Evolutionary conservation across 2,113 vertebrate genomes (phyloP).

Genomic region (Hiodon tergisus): DNA sequence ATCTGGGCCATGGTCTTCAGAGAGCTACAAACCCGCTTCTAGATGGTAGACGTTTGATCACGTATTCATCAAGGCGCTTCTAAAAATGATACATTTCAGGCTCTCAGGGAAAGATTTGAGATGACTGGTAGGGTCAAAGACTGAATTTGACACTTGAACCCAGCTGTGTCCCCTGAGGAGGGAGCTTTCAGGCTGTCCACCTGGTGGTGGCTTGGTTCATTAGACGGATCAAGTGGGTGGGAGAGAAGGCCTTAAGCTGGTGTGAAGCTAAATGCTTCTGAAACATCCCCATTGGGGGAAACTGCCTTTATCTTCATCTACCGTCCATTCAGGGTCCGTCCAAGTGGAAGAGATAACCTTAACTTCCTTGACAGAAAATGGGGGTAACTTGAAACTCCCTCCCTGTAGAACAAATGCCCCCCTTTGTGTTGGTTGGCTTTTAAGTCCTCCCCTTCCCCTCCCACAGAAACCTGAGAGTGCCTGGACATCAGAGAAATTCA

Average conservation of each 20-base stretch:
- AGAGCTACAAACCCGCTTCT: no score
- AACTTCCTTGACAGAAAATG: conserved; percentile 33
- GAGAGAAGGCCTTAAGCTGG: not conserved
- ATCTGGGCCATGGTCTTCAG: no score
- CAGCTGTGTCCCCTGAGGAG: not conserved
- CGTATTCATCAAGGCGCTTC: not conserved
- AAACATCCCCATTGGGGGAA: not conserved
- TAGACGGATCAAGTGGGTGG: not conserved
- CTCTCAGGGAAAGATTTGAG: conserved; percentile 7
- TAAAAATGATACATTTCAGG: not conserved
- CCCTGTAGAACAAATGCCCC: conserved; percentile 43
- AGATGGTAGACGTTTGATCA: not conserved
- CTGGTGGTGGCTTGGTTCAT: conserved; percentile 12
- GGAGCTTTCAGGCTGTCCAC: not conserved
- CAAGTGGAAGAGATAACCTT: conserved; percentile 47
- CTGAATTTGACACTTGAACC: conserved; percentile 6
- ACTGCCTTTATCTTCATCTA: conserved; percentile 12
- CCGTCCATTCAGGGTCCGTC: conserved; percentile 40
- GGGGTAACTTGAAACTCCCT: conserved; percentile 51
- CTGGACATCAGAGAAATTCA: conserved; percentile 5
- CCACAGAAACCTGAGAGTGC: conserved; percentile 20
- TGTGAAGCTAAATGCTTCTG: not conserved
- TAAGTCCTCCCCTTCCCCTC: conserved; percentile 38
- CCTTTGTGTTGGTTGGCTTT: conserved; percentile 47
- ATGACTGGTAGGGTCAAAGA: not conserved